A percentile compares a stretch with the other conserved stretches of the same genome.
Evolutionary conservation across 2,113 vertebrate genomes (phyloP).

Genomic region (Ailuropoda melanoleuca): DNA sequence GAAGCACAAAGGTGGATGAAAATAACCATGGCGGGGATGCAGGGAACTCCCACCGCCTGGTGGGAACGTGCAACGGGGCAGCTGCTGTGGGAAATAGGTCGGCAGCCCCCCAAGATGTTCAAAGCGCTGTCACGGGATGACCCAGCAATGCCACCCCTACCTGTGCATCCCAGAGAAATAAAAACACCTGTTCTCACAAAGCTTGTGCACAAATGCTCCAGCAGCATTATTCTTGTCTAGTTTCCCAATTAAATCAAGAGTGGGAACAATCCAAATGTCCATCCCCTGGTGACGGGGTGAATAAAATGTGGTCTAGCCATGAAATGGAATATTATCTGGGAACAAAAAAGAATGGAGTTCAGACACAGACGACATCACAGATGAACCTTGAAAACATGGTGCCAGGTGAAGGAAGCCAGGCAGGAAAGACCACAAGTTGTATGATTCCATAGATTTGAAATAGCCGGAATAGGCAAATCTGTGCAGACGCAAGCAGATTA

Average conservation of each 20-base stretch:
- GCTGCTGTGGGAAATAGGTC: neutral
- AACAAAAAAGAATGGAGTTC: neutral
- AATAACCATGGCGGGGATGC: rapidly evolving
- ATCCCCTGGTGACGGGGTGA: rapidly evolving
- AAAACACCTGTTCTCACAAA: neutral
- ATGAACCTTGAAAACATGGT: neutral
- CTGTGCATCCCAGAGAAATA: neutral
- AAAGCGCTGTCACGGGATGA: too few species aligned
- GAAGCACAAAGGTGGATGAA: neutral
- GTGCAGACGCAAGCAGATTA: neutral
- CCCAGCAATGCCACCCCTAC: neutral
- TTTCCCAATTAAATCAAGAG: neutral
- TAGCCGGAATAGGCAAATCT: neutral
- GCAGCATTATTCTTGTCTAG: neutral
- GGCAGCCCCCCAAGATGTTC: too few species aligned
- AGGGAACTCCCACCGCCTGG: neutral
- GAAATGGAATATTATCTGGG: neutral
- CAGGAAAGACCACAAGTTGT: too few species aligned
- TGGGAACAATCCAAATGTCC: neutral
- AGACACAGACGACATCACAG: too few species aligned
- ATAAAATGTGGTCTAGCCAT: neutral
- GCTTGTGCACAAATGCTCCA: neutral
- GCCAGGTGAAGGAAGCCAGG: neutral
- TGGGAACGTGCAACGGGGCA: rapidly evolving
- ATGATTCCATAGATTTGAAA: neutral